Evolutionary conservation across 1,140 invertebrate genomes (phyloP).

Genomic region (Spodoptera frugiperda): DNA sequence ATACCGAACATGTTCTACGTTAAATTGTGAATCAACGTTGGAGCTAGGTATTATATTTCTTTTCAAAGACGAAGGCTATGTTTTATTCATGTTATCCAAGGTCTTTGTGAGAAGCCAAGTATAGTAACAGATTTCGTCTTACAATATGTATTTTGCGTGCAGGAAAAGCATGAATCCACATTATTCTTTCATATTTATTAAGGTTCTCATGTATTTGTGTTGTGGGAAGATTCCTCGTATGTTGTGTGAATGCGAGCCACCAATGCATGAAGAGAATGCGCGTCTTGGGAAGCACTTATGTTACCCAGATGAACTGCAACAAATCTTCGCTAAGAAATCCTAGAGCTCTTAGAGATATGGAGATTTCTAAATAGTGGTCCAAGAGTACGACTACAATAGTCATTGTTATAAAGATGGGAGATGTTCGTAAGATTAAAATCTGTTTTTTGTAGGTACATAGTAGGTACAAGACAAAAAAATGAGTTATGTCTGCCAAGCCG

Average conservation of each 20-base stretch:
- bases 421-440: neutral
- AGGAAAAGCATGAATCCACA: neutral
- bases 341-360: constrained; percentile 23
- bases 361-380: neutral
- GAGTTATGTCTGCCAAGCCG: too few species aligned
- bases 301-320: constrained; percentile 34
- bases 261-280: constrained; percentile 12
- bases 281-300: constrained; percentile 35
- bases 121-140: neutral
- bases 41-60: too few species aligned
- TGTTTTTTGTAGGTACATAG: neutral
- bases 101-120: too few species aligned
- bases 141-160: neutral
- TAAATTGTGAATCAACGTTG: neutral
- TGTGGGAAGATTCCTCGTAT: neutral
- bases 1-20: neutral
- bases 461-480: too few species aligned
- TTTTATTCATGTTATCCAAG: neutral
- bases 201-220: constrained; percentile 21
- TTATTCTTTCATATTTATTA: constrained; percentile 21
- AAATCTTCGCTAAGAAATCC: constrained; percentile 33
- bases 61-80: too few species aligned
- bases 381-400: neutral
- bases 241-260: constrained; percentile 25
- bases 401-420: neutral